Evolutionary conservation across 2,888 invertebrate genomes (phyloP).

Genomic region (Nematopogon swammerdamellus): DNA sequence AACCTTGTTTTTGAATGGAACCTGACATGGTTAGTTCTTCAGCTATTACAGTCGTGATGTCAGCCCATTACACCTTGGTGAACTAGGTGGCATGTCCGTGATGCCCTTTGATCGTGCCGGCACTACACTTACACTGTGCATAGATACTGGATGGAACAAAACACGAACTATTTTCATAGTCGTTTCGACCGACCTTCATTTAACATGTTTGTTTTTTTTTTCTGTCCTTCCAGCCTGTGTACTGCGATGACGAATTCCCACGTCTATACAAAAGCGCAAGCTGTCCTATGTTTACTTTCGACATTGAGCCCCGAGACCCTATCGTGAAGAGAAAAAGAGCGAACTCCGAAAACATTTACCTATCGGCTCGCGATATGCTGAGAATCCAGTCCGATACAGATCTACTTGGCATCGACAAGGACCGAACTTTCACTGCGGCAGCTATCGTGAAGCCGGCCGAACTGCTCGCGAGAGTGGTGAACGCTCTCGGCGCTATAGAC

Average conservation of each 20-base stretch:
- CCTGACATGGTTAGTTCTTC: neutral
- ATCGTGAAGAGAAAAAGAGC: conserved; percentile 56
- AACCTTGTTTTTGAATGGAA: conserved; percentile 1
- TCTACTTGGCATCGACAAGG: conserved; percentile 72
- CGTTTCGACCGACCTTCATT: no score
- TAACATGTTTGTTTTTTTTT: no score
- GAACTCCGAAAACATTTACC: conserved; percentile 61
- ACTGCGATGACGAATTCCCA: conserved; percentile 57
- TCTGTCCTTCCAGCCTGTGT: conserved; percentile 64
- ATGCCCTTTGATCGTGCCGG: neutral
- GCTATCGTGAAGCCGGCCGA: conserved; percentile 74
- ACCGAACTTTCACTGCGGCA: conserved; percentile 69
- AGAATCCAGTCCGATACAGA: conserved; percentile 78
- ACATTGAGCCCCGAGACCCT: conserved; percentile 48
- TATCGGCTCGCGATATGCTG: conserved; percentile 44
- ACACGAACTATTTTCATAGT: no score
- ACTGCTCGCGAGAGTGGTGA: conserved; percentile 71
- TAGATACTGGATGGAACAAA: no score
- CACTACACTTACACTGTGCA: no score
- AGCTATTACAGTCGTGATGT: no score
- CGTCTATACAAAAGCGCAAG: conserved; percentile 57
- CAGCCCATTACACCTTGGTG: neutral
- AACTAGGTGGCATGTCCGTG: no score
- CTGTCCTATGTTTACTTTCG: conserved; percentile 71
- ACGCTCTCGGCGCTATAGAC: conserved; percentile 66